Evolutionary conservation across 2,113 vertebrate genomes (phyloP), one percentile per base, ranked within the genome.

Genomic region (Xenopus borealis): DNA sequence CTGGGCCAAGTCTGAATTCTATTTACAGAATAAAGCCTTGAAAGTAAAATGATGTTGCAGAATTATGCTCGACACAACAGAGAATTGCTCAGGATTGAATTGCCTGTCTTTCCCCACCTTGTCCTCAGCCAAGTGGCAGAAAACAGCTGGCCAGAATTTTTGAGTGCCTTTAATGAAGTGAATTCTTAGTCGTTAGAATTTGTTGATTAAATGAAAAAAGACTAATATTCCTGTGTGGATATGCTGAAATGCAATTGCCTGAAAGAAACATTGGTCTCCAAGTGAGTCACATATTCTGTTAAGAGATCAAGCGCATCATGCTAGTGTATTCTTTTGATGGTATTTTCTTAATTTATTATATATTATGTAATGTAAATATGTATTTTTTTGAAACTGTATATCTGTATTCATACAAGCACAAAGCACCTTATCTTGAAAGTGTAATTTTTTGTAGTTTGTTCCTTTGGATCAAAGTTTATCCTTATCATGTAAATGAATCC

Each of bases 101-200:
- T 86, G 82, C 94, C 86, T 82, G 81, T 89, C 89, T 94, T 89
- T 94, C 92, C 86, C 88, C 93, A 95, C 92, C 85, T 90, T 80
- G 81, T 92, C 91, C 88, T 92, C 85, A 89, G 89, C 89, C 89
- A 86, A 90, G 91, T 83, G 84, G 86, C 91, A 90, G 89, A 89
- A 90, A 93, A 91, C 94, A 96, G 95, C 93, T 95, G 95, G 92
- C 81, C 86, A 87, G 94, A 93, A 94, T 95, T 92, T 88, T 85
- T 94, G 89, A 93, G 92, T 86, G 89, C 86, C 88, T 91, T 89
- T 93, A 94, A 94, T 94, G 90, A 96, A 93, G 90, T 88, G 85
- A 90, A 88, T 80, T 88, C 84, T 87, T 88, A 82, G 73, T 89
- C 84, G 88, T 84, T 84, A 88, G 83, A 85, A 89, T 89, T 86